phyloP scores from a whole-genome alignment of 2,797 vertebrate genomes.

The Poecilia velifera region DNA sequence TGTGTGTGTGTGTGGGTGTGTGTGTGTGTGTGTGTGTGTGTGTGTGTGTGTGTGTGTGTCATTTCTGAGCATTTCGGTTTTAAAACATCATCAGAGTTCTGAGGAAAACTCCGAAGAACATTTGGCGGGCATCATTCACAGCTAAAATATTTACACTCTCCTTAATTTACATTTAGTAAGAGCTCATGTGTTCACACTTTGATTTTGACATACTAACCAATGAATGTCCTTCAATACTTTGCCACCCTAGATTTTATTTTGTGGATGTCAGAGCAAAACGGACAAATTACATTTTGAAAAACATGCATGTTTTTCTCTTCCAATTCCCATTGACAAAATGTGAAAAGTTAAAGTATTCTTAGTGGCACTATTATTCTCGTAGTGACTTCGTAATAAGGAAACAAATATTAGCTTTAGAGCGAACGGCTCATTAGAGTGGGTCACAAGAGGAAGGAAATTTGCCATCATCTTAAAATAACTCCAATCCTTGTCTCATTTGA shows the following conservation, averaged over 20 bases:
- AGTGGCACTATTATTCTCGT: neutral
- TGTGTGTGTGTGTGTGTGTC: neutral
- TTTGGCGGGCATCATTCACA: slow-evolving; percentile 14
- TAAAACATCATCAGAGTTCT: slow-evolving; percentile 29
- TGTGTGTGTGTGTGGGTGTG: too few relatives aligned
- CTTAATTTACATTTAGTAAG: neutral
- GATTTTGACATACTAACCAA: neutral
- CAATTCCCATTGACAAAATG: neutral
- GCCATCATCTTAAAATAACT: neutral
- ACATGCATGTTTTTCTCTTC: neutral
- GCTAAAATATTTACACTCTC: slow-evolving; percentile 1
- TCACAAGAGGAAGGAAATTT: neutral
- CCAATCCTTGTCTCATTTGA: neutral
- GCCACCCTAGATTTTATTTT: neutral
- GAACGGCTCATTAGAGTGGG: neutral
- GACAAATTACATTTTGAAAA: neutral
- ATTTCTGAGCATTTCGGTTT: slow-evolving; percentile 2
- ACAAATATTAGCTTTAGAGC: neutral
- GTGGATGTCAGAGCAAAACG: neutral
- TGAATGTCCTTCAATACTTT: neutral
- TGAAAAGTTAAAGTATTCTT: neutral
- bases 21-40: too few relatives aligned
- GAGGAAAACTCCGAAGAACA: slow-evolving; percentile 10
- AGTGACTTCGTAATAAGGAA: neutral
- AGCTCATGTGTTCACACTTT: neutral